Percentiles rank a stretch among this genome's conserved stretches.
Conservation (phyloP, 1,140 invertebrate species). For the Spodoptera frugiperda region DNA sequence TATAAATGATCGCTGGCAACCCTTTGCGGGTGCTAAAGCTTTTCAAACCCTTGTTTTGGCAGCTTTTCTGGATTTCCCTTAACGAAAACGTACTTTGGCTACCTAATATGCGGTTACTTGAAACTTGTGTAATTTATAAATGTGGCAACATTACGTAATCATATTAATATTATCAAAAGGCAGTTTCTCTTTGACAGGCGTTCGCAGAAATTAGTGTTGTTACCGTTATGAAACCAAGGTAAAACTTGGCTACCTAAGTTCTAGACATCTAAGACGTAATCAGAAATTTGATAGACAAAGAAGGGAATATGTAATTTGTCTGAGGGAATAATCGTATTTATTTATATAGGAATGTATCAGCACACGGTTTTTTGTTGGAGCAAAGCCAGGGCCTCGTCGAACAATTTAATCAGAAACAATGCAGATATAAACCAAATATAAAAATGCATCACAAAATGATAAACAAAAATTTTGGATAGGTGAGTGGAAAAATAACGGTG, state of each 20-base stretch:
- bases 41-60: conserved; percentile 63
- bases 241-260: not conserved
- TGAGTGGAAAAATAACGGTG: conserved; percentile 33
- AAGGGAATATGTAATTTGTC: too few relatives aligned
- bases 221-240: not conserved
- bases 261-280: too few relatives aligned
- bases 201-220: not conserved
- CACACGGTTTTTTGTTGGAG: too few relatives aligned
- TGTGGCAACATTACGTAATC: conserved; percentile 7
- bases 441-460: not conserved
- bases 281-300: too few relatives aligned
- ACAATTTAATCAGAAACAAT: not conserved
- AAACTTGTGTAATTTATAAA: conserved; percentile 36
- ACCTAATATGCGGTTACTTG: conserved; percentile 34
- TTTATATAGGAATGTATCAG: too few relatives aligned
- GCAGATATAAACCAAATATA: not conserved
- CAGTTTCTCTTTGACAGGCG: not conserved
- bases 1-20: conserved; percentile 52
- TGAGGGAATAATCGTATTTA: too few relatives aligned
- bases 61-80: conserved; percentile 43
- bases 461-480: conserved; percentile 4
- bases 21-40: conserved; percentile 59
- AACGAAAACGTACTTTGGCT: conserved; percentile 45
- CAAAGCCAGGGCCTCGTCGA: too few relatives aligned
- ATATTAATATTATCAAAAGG: conserved; percentile 2